Evolutionary conservation across 2,113 vertebrate genomes (phyloP).

Genomic region (Dicerorhinus sumatrensis): DNA sequence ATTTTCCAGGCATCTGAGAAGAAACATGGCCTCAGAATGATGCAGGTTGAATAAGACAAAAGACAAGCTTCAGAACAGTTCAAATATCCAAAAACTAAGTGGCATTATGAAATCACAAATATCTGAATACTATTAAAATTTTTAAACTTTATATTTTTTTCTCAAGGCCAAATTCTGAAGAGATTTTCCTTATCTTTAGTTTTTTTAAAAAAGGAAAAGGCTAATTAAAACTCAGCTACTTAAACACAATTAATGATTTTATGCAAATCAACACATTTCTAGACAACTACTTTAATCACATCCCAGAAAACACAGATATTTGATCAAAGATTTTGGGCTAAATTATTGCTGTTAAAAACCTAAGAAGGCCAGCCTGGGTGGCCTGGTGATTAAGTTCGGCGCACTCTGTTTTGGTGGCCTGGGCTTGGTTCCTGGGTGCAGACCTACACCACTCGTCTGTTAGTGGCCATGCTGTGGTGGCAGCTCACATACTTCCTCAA

Average conservation of each 20-base stretch:
- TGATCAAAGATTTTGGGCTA: not conserved
- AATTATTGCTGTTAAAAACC: not conserved
- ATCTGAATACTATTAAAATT: not conserved
- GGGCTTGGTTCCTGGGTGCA: no score
- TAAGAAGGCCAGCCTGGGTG: not conserved
- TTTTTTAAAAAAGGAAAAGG: not conserved
- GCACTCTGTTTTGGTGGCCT: no score
- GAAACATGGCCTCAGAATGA: not conserved
- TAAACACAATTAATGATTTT: not conserved
- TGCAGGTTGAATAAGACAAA: not conserved
- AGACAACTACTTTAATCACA: not conserved
- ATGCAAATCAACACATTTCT: slow-evolving; percentile 8
- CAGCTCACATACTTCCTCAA: no score
- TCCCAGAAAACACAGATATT: not conserved
- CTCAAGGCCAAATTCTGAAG: slow-evolving; percentile 6
- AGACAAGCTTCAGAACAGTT: not conserved
- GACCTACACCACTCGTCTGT: no score
- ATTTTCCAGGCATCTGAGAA: not conserved
- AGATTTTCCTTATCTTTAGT: not conserved
- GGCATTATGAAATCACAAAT: not conserved
- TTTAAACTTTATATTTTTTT: not conserved
- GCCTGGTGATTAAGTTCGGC: no score
- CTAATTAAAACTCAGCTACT: not conserved
- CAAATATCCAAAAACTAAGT: not conserved
- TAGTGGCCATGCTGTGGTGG: no score